Evolutionary conservation across 2,888 invertebrate genomes (phyloP), one percentile per base, ranked within the genome.

Genomic region (Pachydiplax longipennis): DNA sequence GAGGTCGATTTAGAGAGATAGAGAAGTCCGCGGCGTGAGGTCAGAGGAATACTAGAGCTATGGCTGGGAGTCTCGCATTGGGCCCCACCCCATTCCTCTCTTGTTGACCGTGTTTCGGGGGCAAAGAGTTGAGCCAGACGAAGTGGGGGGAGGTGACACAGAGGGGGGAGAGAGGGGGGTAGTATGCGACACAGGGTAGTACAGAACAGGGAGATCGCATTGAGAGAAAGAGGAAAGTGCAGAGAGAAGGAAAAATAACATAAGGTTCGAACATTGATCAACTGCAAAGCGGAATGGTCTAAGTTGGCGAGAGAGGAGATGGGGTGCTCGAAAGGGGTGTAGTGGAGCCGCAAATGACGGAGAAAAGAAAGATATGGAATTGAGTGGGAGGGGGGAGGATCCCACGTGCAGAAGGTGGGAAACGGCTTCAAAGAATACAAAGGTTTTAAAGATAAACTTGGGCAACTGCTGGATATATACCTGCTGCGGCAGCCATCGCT

Each of bases 201-300:
- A 65, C 25, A 10, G 65, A 65, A 18, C 10, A n/a, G 48, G 44
- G 25, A 22, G 44, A 4, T 13, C 18, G n/a, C 12, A 44, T 1
- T n/a, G 81, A 22, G 81, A 12, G 18, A 22, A 40, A 18, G 81
- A 22, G 18, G 81, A 44, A 37, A 22, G 22, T 6, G 44, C 44
- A 44, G 44, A 44, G 40, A 18, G 40, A 2, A 25, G 25, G 40
- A 44, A 82, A 82, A 48, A 82, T 82, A 82, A 82, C 82, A 48
- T 40, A 82, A 82, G 82, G 44, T 82, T 82, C 82, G 82, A 82
- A 82, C 82, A 82, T 82, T 82, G 82, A 82, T 82, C 82, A 82
- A 48, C 82, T 40, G 82, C 40, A 40, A 81, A 40, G 37, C 48
- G 82, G 82, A 82, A 82, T 82, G 25, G 82, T 82, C 82, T 82